These are phyloP conservation scores for Pseudochaenichthys georgianus DNA, from an alignment of 2,797 vertebrate species.

Conservation along the genomic window DNA sequence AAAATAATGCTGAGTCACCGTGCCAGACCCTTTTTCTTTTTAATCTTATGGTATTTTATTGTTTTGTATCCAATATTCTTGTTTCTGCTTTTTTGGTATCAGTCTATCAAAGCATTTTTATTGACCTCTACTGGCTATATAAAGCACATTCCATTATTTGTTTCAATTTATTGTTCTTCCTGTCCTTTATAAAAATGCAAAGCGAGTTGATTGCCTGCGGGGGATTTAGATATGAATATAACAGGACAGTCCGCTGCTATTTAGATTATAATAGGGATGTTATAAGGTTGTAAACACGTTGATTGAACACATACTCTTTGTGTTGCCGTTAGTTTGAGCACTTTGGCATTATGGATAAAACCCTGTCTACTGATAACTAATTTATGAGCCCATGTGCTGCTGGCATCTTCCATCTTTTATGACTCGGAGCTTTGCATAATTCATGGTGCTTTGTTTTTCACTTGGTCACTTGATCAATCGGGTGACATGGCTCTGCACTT, in stretches of 20 bases:
- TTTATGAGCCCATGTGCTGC: conserved; percentile 34
- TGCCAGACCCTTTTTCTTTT: background rate
- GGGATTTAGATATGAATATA: conserved; percentile 36
- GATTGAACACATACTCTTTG: conserved; percentile 45
- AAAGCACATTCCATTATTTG: background rate
- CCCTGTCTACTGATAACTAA: conserved; percentile 22
- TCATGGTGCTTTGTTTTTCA: conserved; percentile 55
- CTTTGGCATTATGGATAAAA: conserved; percentile 33
- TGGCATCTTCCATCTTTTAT: conserved; percentile 43
- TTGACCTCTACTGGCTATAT: background rate
- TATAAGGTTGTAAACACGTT: conserved; percentile 41
- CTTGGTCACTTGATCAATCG: conserved; percentile 51
- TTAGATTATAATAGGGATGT: conserved; percentile 40
- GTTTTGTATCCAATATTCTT: background rate
- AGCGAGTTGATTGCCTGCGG: background rate
- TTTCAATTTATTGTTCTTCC: background rate
- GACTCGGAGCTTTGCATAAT: conserved; percentile 49
- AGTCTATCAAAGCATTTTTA: background rate
- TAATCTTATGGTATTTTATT: background rate
- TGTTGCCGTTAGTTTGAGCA: conserved; percentile 29
- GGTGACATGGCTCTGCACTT: conserved; percentile 28
- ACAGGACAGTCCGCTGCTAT: conserved; percentile 33
- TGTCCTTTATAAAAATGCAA: conserved; percentile 7
- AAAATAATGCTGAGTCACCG: background rate
- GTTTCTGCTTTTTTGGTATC: background rate